Base-by-base conservation (phyloP, 1,140 invertebrate species). In the Drosophila bocqueti region DNA sequence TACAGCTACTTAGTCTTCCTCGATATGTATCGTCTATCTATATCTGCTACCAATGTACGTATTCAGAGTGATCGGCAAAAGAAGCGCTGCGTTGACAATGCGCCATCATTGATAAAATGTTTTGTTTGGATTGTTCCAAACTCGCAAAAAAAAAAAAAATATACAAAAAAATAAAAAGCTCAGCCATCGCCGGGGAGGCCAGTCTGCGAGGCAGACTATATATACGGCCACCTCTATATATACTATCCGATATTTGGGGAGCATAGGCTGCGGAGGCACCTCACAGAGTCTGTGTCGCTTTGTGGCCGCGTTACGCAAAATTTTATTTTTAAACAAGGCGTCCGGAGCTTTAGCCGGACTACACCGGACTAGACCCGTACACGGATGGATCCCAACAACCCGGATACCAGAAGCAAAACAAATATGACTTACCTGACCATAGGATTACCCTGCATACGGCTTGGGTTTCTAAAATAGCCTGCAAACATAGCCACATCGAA, bases 291-390 rank as follows among this genome's bases (percentile, higher is more conserved):
- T 54, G 43, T 77, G 49, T 86, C 78, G 74, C 76, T 73, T 72
- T 75, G 68, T 55, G 69, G 62, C 50, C 59, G 73, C 69, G 81
- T 92, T 92, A 91, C 90, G 91, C 91, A 92, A 92, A 92, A 81
- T 91, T 62, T 84, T 92, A 92, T 92, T 92, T 92, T 73, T 92
- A 92, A 91, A 79, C 74, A 74, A 76, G 43, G 61, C 65, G 81
- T 78, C 81, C 84, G 84, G 82, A 79, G 81, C 81, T 50, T 58
- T 74, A 71, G 61, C 84, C 72, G 59, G 76, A 77, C 80, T 76
- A 72, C 24, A 72, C 75, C 60, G 81, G 73, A 79, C 84, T 61
- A 60, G 68, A 72, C 75, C 76, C 75, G 81, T 58, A 79, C 69
- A 40, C 50, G 29, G 16, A 29, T 29, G 5, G 4, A 26, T 31